Conservation (phyloP, 2,797 vertebrate species). For the Ammospiza maritima region DNA sequence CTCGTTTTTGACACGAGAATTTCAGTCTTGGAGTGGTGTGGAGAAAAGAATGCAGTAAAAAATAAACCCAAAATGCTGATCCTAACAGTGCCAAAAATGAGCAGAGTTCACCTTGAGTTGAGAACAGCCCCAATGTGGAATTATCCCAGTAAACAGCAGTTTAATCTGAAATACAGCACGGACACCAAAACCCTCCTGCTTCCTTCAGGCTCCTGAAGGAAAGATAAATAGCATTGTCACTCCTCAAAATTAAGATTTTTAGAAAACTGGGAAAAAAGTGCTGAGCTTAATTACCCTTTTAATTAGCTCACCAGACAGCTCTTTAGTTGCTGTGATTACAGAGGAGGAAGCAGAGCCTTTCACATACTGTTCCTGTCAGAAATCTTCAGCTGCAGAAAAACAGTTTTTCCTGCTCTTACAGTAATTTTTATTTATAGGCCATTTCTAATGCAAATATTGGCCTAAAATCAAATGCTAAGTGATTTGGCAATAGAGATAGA, state of each 20-base stretch:
- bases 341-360: neutral
- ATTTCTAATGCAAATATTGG: constrained; percentile 50
- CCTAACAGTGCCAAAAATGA: neutral
- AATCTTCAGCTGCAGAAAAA: neutral
- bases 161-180: neutral
- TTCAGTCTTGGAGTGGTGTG: neutral
- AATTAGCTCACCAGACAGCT: neutral
- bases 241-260: neutral
- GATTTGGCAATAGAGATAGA: constrained; percentile 45
- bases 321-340: neutral
- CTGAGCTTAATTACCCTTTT: neutral
- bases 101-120: neutral
- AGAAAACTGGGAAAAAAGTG: neutral
- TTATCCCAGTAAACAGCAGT: neutral
- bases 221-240: neutral
- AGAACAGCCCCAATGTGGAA: neutral
- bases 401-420: neutral
- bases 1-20: neutral
- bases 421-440: constrained; percentile 39
- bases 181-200: neutral
- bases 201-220: neutral
- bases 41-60: neutral
- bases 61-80: neutral
- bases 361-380: neutral
- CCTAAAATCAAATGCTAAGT: constrained; percentile 47